Conservation (phyloP, 2,888 invertebrate genomes). For the Panopea generosa region DNA sequence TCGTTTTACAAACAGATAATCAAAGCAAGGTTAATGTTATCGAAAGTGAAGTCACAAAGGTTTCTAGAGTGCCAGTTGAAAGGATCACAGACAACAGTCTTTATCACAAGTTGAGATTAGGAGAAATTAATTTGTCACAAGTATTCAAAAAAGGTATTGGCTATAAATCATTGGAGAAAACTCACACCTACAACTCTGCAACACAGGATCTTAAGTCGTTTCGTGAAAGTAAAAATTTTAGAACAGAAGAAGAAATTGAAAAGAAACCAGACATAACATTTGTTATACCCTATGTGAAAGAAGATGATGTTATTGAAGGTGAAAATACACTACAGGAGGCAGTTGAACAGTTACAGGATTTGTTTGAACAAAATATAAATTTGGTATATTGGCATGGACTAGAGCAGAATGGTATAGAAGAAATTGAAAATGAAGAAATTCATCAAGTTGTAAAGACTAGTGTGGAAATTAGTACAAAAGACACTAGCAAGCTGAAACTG, state of each 20-base stretch:
- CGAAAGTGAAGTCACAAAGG: neutral
- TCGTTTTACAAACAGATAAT: too few species aligned
- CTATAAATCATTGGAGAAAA: constrained; percentile 28
- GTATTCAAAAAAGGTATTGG: constrained; percentile 44
- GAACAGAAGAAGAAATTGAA: too few species aligned
- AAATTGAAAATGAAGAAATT: too few species aligned
- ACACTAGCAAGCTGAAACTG: neutral
- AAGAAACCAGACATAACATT: too few species aligned
- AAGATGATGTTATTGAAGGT: neutral
- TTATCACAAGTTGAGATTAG: neutral
- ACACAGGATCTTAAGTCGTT: constrained; percentile 29
- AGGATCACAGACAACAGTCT: neutral
- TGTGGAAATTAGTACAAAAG: neutral
- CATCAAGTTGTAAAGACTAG: too few species aligned
- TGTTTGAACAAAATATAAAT: constrained; percentile 28
- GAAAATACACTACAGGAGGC: constrained; percentile 20
- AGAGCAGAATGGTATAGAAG: too few species aligned
- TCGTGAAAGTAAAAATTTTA: neutral
- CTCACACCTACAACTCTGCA: constrained; percentile 46
- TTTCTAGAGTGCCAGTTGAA: neutral
- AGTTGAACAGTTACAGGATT: constrained; percentile 27
- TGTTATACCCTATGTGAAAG: neutral
- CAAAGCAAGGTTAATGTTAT: too few species aligned
- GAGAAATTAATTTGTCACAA: constrained; percentile 23
- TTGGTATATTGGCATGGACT: too few species aligned